phyloP scores from a whole-genome alignment of 2,797 vertebrate species.

The Microctenopoma stevenorrisi region DNA sequence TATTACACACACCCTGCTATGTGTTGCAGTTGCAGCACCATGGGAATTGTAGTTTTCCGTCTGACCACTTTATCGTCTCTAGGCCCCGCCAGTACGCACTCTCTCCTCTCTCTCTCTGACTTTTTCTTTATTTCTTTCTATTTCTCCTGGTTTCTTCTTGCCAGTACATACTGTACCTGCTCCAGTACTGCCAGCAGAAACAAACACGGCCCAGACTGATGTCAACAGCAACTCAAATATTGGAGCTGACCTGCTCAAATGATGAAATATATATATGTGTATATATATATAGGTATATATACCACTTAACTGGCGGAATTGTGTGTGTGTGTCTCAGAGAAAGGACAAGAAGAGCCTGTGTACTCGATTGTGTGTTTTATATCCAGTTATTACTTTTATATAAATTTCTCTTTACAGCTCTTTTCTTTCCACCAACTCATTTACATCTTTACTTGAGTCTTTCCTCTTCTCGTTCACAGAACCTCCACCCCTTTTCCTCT shows the following conservation, averaged over 20 bases:
- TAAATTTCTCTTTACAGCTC: neutral
- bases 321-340: constrained; percentile 22
- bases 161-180: constrained; percentile 68
- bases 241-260: constrained; percentile 49
- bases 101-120: constrained; percentile 26
- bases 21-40: constrained; percentile 59
- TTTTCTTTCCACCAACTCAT: neutral
- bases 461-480: too few species aligned
- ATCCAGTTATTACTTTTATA: too few species aligned
- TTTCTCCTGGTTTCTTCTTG: constrained; percentile 28
- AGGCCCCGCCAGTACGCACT: constrained; percentile 50
- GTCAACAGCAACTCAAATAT: constrained; percentile 69
- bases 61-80: constrained; percentile 58
- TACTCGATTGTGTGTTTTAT: neutral
- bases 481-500: too few species aligned
- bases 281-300: constrained; percentile 9
- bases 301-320: constrained; percentile 43
- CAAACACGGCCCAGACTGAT: constrained; percentile 67
- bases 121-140: constrained; percentile 6
- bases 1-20: constrained; percentile 33
- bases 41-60: constrained; percentile 81
- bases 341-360: constrained; percentile 7
- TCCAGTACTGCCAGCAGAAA: constrained; percentile 66
- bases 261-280: constrained; percentile 52
- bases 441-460: neutral